Evolutionary conservation across 1,140 invertebrate genomes (phyloP).

Genomic region (Portunus trituberculatus): DNA sequence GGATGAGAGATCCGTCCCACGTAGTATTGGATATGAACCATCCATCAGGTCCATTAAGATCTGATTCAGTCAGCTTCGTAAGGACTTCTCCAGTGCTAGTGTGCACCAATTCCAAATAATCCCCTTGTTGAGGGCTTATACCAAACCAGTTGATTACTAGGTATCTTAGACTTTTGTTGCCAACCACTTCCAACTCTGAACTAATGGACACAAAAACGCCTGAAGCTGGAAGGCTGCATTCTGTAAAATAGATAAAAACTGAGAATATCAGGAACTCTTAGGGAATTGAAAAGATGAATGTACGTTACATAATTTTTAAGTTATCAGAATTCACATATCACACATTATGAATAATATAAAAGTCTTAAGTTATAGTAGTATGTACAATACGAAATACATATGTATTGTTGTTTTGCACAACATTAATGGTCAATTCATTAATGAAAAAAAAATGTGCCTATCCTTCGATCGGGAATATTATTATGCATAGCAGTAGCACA

Average conservation of each 20-base stretch:
- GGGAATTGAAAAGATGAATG: neutral
- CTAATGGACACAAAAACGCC: conserved; percentile 68
- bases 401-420: neutral
- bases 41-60: conserved; percentile 56
- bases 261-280: neutral
- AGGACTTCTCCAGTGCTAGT: conserved; percentile 62
- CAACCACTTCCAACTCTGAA: conserved; percentile 55
- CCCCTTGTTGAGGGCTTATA: conserved; percentile 38
- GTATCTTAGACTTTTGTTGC: conserved; percentile 66
- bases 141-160: conserved; percentile 78
- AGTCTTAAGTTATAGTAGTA: neutral
- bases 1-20: conserved; percentile 73
- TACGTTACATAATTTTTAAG: neutral
- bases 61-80: conserved; percentile 14
- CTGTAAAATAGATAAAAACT: conserved; percentile 47
- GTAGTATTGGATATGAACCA: conserved; percentile 60
- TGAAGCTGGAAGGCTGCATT: conserved; percentile 35
- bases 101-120: conserved; percentile 76
- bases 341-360: neutral
- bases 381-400: neutral
- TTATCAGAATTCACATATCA: neutral
- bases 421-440: too few relatives aligned
- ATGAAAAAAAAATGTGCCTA: too few relatives aligned
- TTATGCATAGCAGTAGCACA: too few relatives aligned
- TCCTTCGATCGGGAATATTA: too few relatives aligned